phyloP scores from a whole-genome alignment of 2,797 vertebrate species.

The Tiaroga cobitis region DNA sequence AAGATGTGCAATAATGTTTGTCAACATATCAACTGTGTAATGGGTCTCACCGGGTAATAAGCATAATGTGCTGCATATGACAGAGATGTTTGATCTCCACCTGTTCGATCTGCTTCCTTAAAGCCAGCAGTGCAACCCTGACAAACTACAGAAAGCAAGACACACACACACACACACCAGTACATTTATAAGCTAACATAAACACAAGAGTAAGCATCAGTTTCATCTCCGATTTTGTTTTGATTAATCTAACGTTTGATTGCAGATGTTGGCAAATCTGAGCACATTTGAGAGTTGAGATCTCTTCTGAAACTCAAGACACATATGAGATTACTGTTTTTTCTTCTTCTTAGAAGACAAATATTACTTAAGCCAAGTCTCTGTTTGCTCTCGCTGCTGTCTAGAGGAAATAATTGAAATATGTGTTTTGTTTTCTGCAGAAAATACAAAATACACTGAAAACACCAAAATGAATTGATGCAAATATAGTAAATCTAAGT shows the following conservation, averaged over 20 bases:
- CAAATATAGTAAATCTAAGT: neutral
- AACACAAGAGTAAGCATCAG: neutral
- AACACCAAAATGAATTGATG: neutral
- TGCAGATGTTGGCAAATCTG: neutral
- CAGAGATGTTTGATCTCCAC: conserved; percentile 64
- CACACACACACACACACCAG: neutral
- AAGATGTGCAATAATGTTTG: neutral
- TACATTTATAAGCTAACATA: neutral
- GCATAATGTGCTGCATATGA: conserved; percentile 67
- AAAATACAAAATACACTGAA: neutral
- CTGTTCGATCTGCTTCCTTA: conserved; percentile 62
- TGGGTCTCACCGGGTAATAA: conserved; percentile 77
- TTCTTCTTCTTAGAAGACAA: neutral
- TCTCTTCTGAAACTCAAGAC: neutral
- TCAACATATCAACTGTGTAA: neutral
- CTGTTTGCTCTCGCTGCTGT: neutral
- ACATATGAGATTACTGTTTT: neutral
- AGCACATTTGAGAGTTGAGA: neutral
- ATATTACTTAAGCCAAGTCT: neutral
- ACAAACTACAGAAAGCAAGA: conserved; percentile 40
- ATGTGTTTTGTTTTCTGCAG: neutral
- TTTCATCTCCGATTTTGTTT: neutral
- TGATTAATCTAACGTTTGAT: neutral
- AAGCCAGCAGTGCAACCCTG: conserved; percentile 65
- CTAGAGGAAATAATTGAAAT: neutral